phyloP scores from a whole-genome alignment of 2,113 vertebrate genomes.

The Podarcis cretensis region DNA sequence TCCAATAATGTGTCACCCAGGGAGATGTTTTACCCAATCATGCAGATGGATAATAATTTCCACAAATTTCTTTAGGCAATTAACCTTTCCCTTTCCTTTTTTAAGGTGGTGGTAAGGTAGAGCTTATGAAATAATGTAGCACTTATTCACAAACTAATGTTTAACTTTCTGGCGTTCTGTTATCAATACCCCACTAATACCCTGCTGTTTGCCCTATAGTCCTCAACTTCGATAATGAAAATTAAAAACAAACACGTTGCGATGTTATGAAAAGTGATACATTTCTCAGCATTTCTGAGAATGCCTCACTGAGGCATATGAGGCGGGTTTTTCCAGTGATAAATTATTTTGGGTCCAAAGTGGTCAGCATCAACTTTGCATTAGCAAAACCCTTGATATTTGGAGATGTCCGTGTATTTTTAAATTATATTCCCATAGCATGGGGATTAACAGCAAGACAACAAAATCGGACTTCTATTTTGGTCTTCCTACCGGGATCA shows the following conservation, averaged over 20 bases:
- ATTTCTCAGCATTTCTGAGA: too few species aligned
- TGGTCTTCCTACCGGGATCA: too few species aligned
- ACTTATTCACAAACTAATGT: background rate
- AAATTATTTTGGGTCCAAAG: too few species aligned
- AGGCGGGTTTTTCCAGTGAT: too few species aligned
- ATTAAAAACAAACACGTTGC: background rate
- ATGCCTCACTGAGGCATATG: too few species aligned
- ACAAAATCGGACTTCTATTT: too few species aligned
- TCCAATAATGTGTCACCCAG: slow-evolving; percentile 2
- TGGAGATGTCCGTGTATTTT: too few species aligned
- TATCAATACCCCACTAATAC: background rate
- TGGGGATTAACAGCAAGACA: too few species aligned
- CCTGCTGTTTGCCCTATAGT: background rate
- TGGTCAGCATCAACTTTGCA: too few species aligned
- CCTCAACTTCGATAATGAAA: background rate
- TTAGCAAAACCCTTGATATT: too few species aligned
- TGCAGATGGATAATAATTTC: slow-evolving; percentile 3
- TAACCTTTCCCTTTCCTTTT: background rate
- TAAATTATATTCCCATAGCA: too few species aligned
- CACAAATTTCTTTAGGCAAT: background rate
- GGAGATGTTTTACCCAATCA: background rate
- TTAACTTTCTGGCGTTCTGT: background rate
- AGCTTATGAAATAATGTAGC: background rate
- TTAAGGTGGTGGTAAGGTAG: background rate
- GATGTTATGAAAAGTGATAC: background rate